Evolutionary conservation across 2,888 invertebrate genomes (phyloP).

Genomic region (Sminthurinus aureus): DNA sequence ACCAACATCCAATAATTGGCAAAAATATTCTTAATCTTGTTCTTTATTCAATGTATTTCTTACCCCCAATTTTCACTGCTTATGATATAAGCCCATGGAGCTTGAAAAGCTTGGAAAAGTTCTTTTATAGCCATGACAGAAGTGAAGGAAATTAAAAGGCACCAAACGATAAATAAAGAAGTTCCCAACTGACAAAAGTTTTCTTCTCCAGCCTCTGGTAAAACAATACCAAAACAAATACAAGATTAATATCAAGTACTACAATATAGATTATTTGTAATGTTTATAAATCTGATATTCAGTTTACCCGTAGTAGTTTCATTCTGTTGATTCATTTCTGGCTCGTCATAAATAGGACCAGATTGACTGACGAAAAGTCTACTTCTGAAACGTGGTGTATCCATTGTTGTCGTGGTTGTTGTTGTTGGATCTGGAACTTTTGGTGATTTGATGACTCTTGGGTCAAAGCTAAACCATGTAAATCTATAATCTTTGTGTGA

Average conservation of each 20-base stretch:
- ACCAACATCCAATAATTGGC: no score
- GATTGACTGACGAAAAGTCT: neutral
- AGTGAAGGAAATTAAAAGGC: constrained; percentile 53
- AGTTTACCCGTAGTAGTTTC: neutral
- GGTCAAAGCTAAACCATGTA: constrained; percentile 45
- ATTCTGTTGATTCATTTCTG: neutral
- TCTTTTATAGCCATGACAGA: constrained; percentile 69
- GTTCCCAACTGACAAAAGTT: constrained; percentile 24
- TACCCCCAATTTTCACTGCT: constrained; percentile 58
- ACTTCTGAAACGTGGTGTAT: neutral
- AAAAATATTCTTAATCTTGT: neutral
- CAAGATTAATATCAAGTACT: no score
- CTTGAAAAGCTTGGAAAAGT: constrained; percentile 69
- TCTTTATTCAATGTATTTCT: neutral
- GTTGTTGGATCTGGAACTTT: constrained; percentile 16
- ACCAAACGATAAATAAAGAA: constrained; percentile 51
- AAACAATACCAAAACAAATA: no score
- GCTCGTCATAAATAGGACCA: neutral
- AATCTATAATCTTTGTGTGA: constrained; percentile 24
- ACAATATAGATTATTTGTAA: no score
- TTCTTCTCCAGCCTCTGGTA: neutral
- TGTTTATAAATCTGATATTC: no score
- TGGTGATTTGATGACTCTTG: no score
- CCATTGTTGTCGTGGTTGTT: constrained; percentile 11
- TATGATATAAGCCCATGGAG: constrained; percentile 52